phyloP scores from a whole-genome alignment of 2,113 vertebrate species.

The Phalacrocorax carbo region DNA sequence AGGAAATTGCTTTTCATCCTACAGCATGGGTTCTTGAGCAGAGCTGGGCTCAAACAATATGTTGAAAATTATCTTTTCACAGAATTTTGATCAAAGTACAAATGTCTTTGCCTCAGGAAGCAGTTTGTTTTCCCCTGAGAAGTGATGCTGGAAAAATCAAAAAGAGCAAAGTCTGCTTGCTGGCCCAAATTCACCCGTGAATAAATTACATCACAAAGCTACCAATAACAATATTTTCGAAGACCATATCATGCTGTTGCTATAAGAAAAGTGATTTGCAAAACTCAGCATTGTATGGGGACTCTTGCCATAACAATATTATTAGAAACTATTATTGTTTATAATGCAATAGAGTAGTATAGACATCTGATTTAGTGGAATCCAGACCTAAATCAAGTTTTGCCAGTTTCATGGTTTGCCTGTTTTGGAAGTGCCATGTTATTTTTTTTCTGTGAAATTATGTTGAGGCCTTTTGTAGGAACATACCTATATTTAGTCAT shows the following conservation, averaged over 20 bases:
- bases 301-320: background rate
- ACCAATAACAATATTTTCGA: background rate
- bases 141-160: slow-evolving; percentile 1
- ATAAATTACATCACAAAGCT: background rate
- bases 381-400: background rate
- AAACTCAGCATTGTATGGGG: background rate
- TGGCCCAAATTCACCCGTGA: background rate
- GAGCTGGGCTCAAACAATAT: background rate
- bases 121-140: background rate
- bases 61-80: slow-evolving; percentile 29
- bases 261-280: background rate
- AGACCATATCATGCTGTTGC: background rate
- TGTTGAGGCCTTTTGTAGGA: background rate
- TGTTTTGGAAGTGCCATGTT: background rate
- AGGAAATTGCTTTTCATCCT: slow-evolving; percentile 27
- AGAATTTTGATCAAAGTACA: slow-evolving; percentile 30
- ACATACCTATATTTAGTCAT: background rate
- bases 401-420: background rate
- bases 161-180: background rate
- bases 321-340: background rate
- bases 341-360: background rate
- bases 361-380: background rate
- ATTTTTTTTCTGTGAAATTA: background rate
- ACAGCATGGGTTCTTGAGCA: background rate
- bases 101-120: slow-evolving; percentile 25